Evolutionary conservation across 2,113 vertebrate genomes (phyloP), one percentile per base, ranked within the genome.

Genomic region (Saccopteryx bilineata): DNA sequence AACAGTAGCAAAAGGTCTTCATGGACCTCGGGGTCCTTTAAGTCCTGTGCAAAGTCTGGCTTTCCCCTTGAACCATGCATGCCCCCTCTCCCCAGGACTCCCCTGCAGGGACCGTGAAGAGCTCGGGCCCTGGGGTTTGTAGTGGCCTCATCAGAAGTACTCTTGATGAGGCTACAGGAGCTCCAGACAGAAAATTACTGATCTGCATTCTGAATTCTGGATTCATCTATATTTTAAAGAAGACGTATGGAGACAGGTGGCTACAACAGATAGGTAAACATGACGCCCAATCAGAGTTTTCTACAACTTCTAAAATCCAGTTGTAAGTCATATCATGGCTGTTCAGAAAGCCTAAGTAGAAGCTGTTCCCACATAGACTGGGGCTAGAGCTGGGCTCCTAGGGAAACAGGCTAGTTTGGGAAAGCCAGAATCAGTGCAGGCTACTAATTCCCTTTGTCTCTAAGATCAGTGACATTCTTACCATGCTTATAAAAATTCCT

Each of bases 201-300:
- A 93, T 72, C n/a, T 91, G 66, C 58, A 85, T 96, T 91, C 26
- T 75, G 93, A 96, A 94, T 96, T 96, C 74, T 76, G 79, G 89
- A 90, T 83, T 91, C 83, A 93, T 92, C 61, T 76, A 58, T 79
- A 26, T 97, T 96, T 93, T 80, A 96, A 88, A 96, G 90, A 87
- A 56, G 21, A 54, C 79, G 24, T 69, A 46, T 8, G 61, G 76
- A 83, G 54, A 66, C 75, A 87, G 52, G 79, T 61, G 71, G 93
- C 63, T 91, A 54, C 71, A 82, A 94, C 24, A 80, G 60, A 76
- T 7, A 72, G 85, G 74, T 90, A 68, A 88, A 82, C 65, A 74
- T 87, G 46, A 91, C 87, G 48, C 65, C 39, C 31, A 74, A 74
- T 5, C 21, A 85, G 69, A 58, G 10, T 91, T 86, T 81, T 60